Conservation (phyloP, 1,140 invertebrate species). For the Ooceraea biroi region DNA sequence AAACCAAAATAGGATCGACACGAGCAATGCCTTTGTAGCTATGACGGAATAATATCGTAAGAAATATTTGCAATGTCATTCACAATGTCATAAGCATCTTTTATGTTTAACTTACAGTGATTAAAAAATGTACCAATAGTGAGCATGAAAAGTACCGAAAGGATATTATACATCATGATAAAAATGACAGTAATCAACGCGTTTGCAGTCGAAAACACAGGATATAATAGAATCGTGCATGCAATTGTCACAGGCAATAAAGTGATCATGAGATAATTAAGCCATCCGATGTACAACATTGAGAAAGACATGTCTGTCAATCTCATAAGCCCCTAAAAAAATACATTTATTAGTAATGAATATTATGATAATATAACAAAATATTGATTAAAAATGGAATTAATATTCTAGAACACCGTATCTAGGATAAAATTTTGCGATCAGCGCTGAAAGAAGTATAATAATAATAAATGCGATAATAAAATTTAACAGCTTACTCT, state of each 20-base stretch:
- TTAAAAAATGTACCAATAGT: slow-evolving; percentile 68
- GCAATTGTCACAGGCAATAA: slow-evolving; percentile 62
- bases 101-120: slow-evolving; percentile 60
- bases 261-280: slow-evolving; percentile 69
- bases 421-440: no score
- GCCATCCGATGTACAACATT: slow-evolving; percentile 68
- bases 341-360: neutral
- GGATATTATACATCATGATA: slow-evolving; percentile 64
- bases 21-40: slow-evolving; percentile 71
- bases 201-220: slow-evolving; percentile 58
- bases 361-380: neutral
- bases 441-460: neutral
- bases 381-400: no score
- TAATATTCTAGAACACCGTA: no score
- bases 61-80: neutral
- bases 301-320: slow-evolving; percentile 63
- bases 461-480: neutral
- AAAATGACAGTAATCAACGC: slow-evolving; percentile 55
- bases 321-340: slow-evolving; percentile 69
- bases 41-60: slow-evolving; percentile 19
- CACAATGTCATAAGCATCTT: no score
- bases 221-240: slow-evolving; percentile 56
- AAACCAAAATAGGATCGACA: slow-evolving; percentile 64
- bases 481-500: slow-evolving; percentile 55
- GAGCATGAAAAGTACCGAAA: slow-evolving; percentile 66